Conservation (phyloP, 2,113 vertebrate species). For the Camelus bactrianus region DNA sequence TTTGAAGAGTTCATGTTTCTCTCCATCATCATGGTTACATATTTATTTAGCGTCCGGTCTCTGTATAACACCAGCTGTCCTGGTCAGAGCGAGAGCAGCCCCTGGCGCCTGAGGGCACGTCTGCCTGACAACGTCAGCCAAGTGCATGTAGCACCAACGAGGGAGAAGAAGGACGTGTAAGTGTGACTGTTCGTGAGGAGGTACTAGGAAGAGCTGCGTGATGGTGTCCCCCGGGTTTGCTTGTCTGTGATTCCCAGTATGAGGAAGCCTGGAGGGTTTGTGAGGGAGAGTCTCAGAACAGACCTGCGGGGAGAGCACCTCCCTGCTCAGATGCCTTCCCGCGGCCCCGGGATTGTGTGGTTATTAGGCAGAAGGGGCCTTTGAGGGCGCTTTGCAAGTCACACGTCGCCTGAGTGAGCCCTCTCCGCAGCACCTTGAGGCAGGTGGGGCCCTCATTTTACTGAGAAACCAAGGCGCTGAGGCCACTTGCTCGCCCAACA, state of each 20-base stretch:
- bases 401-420: rapidly evolving
- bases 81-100: background rate
- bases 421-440: rapidly evolving
- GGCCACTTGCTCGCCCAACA: background rate
- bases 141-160: background rate
- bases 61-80: rapidly evolving
- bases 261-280: background rate
- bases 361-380: background rate
- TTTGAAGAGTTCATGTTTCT: background rate
- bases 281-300: background rate
- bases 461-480: background rate
- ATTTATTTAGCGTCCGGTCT: background rate
- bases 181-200: background rate
- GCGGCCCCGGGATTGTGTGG: rapidly evolving
- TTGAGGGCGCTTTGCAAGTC: too few species aligned
- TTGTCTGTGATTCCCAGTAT: rapidly evolving
- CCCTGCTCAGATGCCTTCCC: background rate
- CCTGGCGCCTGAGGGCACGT: background rate
- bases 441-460: too few species aligned
- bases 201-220: too few species aligned
- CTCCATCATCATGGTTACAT: background rate
- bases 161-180: background rate
- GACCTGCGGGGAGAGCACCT: background rate
- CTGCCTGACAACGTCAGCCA: too few species aligned
- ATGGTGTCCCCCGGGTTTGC: background rate